Percentiles rank a stretch among this genome's conserved stretches.
Conservation (phyloP, 1,140 invertebrate species). For the Temnothorax curvispinosus region DNA sequence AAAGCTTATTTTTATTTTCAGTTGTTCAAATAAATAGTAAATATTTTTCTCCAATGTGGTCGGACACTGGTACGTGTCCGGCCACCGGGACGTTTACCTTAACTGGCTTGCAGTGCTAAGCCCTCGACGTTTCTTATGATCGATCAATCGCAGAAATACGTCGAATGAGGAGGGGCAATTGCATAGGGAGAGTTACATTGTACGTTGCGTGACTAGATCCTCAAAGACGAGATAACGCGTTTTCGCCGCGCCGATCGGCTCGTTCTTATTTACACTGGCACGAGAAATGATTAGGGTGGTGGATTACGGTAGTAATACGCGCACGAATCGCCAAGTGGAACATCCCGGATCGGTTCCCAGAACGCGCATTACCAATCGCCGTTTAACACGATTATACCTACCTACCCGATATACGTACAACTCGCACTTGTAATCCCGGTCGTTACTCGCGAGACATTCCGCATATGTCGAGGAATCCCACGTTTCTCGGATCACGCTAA, state of each 20-base stretch:
- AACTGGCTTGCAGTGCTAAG: not conserved
- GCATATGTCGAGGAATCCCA: not conserved
- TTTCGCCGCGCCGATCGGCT: constrained; percentile 6
- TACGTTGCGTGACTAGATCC: constrained; percentile 44
- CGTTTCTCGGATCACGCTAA: constrained; percentile 25
- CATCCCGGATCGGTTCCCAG: constrained; percentile 6
- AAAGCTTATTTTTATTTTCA: too few species aligned
- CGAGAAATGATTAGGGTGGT: constrained; percentile 15
- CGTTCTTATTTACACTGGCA: constrained; percentile 18
- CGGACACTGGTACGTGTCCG: too few species aligned
- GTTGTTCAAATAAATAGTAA: too few species aligned
- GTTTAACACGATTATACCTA: constrained; percentile 35
- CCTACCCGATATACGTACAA: not conserved
- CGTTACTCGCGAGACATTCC: constrained; percentile 29
- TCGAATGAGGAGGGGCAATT: not conserved
- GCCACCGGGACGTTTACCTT: too few species aligned
- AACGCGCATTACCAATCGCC: constrained; percentile 7
- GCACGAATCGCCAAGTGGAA: constrained; percentile 17
- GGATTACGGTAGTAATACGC: constrained; percentile 15
- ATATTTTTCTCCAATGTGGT: too few species aligned
- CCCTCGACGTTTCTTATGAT: not conserved
- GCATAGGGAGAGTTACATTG: constrained; percentile 1
- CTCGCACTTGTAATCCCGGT: constrained; percentile 1
- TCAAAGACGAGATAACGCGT: constrained; percentile 5
- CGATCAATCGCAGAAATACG: constrained; percentile 9